These are phyloP conservation scores for Oreortyx pictus DNA, from an alignment of 2,797 vertebrate genomes.

Conservation along the genomic window DNA sequence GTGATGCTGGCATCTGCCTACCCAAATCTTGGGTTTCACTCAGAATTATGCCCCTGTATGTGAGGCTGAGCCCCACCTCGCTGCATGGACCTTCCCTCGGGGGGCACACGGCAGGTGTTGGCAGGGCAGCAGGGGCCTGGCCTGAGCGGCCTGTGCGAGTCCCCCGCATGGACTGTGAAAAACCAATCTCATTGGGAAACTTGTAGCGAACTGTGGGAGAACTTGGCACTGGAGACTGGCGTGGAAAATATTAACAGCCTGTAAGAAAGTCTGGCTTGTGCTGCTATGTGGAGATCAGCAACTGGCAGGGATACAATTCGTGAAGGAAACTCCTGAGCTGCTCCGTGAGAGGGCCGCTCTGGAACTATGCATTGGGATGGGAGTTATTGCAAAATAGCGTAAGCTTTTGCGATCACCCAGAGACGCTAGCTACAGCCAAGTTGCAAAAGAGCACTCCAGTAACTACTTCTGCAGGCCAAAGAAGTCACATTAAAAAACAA, in stretches of 20 bases:
- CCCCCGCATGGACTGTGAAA: conserved; percentile 4
- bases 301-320: conserved; percentile 65
- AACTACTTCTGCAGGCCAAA: conserved; percentile 15
- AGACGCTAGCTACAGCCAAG: conserved; percentile 18
- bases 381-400: conserved; percentile 26
- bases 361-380: not conserved
- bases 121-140: not conserved
- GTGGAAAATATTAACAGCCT: conserved; percentile 76
- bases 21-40: fast-evolving
- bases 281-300: conserved; percentile 64
- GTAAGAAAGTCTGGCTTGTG: conserved; percentile 74
- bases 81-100: not conserved
- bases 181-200: conserved; percentile 73
- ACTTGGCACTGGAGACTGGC: conserved; percentile 70
- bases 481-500: not conserved
- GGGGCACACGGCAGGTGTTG: not conserved
- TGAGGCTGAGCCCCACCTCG: not conserved
- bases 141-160: not conserved
- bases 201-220: conserved; percentile 69
- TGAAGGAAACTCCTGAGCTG: conserved; percentile 71
- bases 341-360: not conserved
- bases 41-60: not conserved
- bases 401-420: conserved; percentile 59
- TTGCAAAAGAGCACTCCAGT: conserved; percentile 50
- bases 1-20: fast-evolving